Conservation (phyloP, 1,140 invertebrate species). For the Oncopeltus fasciatus region DNA sequence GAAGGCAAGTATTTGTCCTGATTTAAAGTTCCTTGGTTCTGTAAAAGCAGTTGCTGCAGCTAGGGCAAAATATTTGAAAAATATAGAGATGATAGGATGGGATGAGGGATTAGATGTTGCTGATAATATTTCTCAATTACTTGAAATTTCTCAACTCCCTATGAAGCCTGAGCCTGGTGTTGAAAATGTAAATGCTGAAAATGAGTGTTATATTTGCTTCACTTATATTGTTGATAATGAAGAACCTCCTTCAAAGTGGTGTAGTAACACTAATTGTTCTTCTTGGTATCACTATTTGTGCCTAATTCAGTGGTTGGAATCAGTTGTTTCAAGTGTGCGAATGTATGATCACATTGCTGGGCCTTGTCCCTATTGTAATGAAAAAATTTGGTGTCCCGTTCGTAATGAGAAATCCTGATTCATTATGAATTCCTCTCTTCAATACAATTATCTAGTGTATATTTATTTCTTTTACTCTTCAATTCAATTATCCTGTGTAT, state of each 20-base stretch:
- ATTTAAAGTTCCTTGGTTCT: conserved; percentile 1
- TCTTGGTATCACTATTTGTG: background rate
- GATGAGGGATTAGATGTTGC: background rate
- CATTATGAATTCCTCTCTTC: too few relatives aligned
- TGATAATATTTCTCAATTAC: background rate
- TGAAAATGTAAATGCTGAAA: background rate
- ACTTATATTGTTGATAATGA: background rate
- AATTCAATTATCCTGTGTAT: too few relatives aligned
- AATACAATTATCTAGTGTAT: too few relatives aligned
- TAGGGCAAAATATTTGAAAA: background rate
- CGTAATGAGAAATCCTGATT: too few relatives aligned
- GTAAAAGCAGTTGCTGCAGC: background rate
- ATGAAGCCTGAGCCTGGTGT: background rate
- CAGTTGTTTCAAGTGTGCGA: background rate
- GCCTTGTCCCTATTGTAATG: background rate
- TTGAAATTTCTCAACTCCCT: background rate
- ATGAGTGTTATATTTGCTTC: conserved; percentile 2
- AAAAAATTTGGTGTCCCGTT: background rate
- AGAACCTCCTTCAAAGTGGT: conserved; percentile 2
- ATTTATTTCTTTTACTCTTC: too few relatives aligned
- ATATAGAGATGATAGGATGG: background rate
- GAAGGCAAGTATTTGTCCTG: background rate
- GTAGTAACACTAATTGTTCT: background rate
- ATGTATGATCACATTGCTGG: background rate
- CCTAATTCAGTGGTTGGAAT: background rate